A percentile compares a stretch with the other conserved stretches of the same genome.
Conservation (phyloP, 1,140 invertebrate genomes). For the Maniola jurtina region DNA sequence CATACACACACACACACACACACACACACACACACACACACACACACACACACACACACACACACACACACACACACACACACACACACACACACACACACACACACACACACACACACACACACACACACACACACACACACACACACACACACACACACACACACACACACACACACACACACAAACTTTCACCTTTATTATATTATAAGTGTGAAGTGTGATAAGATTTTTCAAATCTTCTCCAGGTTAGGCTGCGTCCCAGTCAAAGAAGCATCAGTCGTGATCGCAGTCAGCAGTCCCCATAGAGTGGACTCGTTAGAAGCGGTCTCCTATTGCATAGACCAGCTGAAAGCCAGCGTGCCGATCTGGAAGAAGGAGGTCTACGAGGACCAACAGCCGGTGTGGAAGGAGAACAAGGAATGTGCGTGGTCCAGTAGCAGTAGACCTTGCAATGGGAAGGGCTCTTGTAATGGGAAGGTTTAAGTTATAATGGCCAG, state of each 20-base stretch:
- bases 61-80: too few species aligned
- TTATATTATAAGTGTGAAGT: too few species aligned
- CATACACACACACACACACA: too few species aligned
- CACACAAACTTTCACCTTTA: too few species aligned
- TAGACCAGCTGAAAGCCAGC: constrained; percentile 90
- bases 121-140: too few species aligned
- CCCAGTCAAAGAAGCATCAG: constrained; percentile 92
- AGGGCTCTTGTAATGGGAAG: constrained; percentile 15
- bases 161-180: too few species aligned
- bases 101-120: too few species aligned
- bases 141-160: too few species aligned
- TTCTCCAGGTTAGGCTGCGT: constrained; percentile 85
- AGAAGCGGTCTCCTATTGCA: constrained; percentile 89
- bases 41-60: too few species aligned
- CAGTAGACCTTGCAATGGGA: constrained; percentile 22
- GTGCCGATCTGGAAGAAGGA: constrained; percentile 99
- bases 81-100: too few species aligned
- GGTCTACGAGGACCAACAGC: constrained; percentile 83
- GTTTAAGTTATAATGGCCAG: neutral
- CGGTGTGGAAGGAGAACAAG: constrained; percentile 88
- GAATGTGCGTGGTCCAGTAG: constrained; percentile 85
- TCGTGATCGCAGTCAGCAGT: constrained; percentile 94
- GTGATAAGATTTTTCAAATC: neutral
- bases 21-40: too few species aligned
- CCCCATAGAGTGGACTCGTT: constrained; percentile 91